Percentiles rank a stretch among this genome's conserved stretches.
These are phyloP conservation scores for Myotis findleyi DNA, from an alignment of 2,797 vertebrate genomes.

Conservation along the genomic window DNA sequence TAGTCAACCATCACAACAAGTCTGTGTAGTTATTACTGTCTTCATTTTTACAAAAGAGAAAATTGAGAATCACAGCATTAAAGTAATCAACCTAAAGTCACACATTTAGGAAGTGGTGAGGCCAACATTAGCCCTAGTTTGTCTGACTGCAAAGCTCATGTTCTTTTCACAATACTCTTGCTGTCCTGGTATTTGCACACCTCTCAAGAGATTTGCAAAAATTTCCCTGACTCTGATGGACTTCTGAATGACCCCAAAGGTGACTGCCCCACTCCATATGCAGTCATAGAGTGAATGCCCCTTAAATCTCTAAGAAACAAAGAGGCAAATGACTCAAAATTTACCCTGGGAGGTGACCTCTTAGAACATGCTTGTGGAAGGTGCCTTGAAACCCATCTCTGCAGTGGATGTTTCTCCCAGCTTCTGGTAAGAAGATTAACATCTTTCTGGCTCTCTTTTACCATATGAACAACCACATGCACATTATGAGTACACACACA, in stretches of 20 bases:
- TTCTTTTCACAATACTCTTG: background rate
- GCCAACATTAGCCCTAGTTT: background rate
- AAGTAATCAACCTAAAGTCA: conserved; percentile 29
- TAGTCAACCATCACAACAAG: conserved; percentile 54
- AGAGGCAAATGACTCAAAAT: background rate
- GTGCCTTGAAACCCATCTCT: background rate
- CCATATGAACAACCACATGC: background rate
- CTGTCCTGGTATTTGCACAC: background rate
- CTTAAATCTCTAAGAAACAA: conserved; percentile 54
- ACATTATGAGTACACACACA: no score
- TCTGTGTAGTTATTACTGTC: background rate
- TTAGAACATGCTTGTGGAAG: background rate
- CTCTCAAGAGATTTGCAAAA: conserved; percentile 40
- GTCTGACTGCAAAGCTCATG: background rate
- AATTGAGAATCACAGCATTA: conserved; percentile 21
- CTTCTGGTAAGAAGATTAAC: background rate
- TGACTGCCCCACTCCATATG: background rate
- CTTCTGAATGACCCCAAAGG: background rate
- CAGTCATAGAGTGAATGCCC: background rate
- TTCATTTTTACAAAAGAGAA: conserved; percentile 33
- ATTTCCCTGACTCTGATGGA: background rate
- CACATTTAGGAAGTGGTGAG: background rate
- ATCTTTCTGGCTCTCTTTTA: conserved; percentile 9
- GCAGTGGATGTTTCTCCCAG: background rate
- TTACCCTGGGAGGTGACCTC: background rate